Percentiles rank a stretch among this genome's conserved stretches.
These are phyloP conservation scores for Coracopsis vasa DNA, from an alignment of 2,113 vertebrate genomes.

Conservation along the genomic window DNA sequence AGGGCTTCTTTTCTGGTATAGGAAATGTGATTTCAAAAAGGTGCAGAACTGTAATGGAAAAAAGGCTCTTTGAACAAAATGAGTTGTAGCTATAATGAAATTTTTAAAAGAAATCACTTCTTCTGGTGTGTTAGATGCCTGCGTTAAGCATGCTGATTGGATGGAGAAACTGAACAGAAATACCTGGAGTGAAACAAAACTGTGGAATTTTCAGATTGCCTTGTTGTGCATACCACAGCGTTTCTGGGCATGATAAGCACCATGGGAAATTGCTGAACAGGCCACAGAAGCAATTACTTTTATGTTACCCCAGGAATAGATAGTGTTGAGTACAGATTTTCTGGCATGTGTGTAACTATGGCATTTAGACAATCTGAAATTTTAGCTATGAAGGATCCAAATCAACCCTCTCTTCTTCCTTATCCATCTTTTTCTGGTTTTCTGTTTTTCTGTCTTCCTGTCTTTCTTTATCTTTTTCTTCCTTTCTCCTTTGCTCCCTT, in stretches of 20 bases:
- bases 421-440: fast-evolving
- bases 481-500: fast-evolving
- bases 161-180: neutral
- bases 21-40: neutral
- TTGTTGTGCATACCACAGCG: neutral
- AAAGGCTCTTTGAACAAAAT: neutral
- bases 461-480: neutral
- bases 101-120: neutral
- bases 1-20: neutral
- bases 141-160: neutral
- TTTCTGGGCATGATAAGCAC: neutral
- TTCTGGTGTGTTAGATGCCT: neutral
- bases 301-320: neutral
- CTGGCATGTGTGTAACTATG: neutral
- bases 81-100: neutral
- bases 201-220: neutral
- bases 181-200: neutral
- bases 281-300: neutral
- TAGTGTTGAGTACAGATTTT: neutral
- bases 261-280: neutral
- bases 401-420: neutral
- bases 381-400: neutral
- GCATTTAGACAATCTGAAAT: neutral
- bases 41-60: neutral
- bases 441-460: neutral